These are phyloP conservation scores for Agonopterix arenella DNA, from an alignment of 2,888 invertebrate species.

Conservation along the genomic window DNA sequence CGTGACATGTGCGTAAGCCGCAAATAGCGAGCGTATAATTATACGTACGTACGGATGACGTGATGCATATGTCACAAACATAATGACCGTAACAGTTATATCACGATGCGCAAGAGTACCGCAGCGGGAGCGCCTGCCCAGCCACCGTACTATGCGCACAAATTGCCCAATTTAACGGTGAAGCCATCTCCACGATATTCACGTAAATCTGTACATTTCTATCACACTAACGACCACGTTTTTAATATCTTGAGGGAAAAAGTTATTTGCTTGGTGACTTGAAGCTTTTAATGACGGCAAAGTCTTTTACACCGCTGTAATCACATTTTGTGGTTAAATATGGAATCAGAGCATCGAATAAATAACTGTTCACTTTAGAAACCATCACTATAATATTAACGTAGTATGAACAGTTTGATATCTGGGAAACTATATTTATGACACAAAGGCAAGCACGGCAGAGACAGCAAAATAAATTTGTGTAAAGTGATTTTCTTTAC, in stretches of 20 bases:
- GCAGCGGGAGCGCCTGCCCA: conserved; percentile 37
- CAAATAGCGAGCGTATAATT: conserved; percentile 22
- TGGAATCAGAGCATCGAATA: too few relatives aligned
- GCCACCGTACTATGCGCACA: conserved; percentile 54
- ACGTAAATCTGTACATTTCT: conserved; percentile 21
- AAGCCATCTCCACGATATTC: conserved; percentile 17
- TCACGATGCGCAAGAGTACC: conserved; percentile 39
- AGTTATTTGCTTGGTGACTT: too few relatives aligned
- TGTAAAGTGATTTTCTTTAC: too few relatives aligned
- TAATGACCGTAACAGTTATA: conserved; percentile 63
- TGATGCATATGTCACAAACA: conserved; percentile 51
- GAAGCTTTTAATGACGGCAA: too few relatives aligned
- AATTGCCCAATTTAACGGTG: conserved; percentile 73
- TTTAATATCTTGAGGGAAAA: neutral
- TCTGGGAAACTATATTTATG: too few relatives aligned
- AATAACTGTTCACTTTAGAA: too few relatives aligned
- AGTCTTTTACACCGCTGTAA: too few relatives aligned
- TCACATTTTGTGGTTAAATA: too few relatives aligned
- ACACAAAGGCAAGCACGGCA: too few relatives aligned
- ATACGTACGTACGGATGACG: conserved; percentile 39
- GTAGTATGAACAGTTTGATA: too few relatives aligned
- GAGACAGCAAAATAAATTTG: too few relatives aligned
- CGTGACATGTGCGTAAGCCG: conserved; percentile 15
- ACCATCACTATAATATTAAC: too few relatives aligned
- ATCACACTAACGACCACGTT: conserved; percentile 2